phyloP scores from a whole-genome alignment of 2,888 invertebrate genomes.

The Torymus tubicola region DNA sequence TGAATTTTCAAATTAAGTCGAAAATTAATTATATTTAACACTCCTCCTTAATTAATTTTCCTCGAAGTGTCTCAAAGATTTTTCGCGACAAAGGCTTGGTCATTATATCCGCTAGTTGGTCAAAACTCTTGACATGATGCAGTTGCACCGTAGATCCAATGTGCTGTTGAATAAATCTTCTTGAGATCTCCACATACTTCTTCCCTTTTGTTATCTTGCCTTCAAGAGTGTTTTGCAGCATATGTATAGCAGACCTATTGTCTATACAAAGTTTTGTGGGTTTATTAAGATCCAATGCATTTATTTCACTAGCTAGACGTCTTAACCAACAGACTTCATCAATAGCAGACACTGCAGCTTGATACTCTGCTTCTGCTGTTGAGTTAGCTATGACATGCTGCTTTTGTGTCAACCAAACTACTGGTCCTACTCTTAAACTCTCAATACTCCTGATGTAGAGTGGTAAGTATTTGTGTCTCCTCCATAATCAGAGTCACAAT shows the following conservation, averaged over 20 bases:
- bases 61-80: slow-evolving; percentile 57
- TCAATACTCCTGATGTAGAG: no score
- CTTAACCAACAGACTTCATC: slow-evolving; percentile 67
- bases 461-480: no score
- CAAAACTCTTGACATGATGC: slow-evolving; percentile 61
- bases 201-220: slow-evolving; percentile 66
- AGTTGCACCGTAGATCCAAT: slow-evolving; percentile 62
- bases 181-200: slow-evolving; percentile 62
- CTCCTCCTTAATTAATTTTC: slow-evolving; percentile 64
- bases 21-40: slow-evolving; percentile 56
- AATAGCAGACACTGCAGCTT: slow-evolving; percentile 65
- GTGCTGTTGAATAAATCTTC: slow-evolving; percentile 66
- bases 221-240: slow-evolving; percentile 64
- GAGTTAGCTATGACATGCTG: no score
- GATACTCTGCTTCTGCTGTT: slow-evolving; percentile 67
- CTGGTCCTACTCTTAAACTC: no score
- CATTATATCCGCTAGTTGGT: slow-evolving; percentile 64
- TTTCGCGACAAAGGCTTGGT: slow-evolving; percentile 61
- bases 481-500: slow-evolving; percentile 40
- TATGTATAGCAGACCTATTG: slow-evolving; percentile 65
- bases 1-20: no score
- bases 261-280: slow-evolving; percentile 64
- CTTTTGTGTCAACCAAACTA: no score
- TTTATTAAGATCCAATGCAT: slow-evolving; percentile 52
- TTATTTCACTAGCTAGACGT: slow-evolving; percentile 59